phyloP scores from a whole-genome alignment of 2,888 invertebrate species.

The Leucophora obtusa region DNA sequence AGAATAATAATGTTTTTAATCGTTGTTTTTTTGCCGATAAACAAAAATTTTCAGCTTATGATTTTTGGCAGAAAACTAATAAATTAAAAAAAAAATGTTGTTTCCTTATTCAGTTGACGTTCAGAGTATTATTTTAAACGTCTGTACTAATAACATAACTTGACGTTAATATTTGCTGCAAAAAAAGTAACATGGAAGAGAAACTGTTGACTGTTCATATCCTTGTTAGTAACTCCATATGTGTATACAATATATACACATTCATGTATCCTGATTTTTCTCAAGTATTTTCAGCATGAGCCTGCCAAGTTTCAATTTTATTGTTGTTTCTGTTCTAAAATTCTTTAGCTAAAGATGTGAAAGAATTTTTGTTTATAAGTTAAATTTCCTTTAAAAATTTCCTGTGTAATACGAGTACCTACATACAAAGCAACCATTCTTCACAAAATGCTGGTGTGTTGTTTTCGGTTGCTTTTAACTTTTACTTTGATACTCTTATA shows the following conservation, averaged over 20 bases:
- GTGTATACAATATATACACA: neutral
- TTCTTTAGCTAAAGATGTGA: neutral
- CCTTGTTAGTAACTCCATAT: constrained; percentile 14
- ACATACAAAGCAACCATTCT: constrained; percentile 15
- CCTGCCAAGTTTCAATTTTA: constrained; percentile 39
- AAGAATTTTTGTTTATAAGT: constrained; percentile 18
- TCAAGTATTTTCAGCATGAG: neutral
- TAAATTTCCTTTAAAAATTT: constrained; percentile 42
- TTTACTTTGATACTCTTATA: neutral
- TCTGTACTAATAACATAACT: constrained; percentile 1
- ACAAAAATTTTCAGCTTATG: no score
- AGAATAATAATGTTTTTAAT: no score
- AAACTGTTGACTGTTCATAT: constrained; percentile 35
- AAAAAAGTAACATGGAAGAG: constrained; percentile 12
- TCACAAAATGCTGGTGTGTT: neutral
- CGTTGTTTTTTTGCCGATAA: no score
- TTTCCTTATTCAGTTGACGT: neutral
- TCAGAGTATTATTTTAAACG: neutral
- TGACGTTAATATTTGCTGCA: constrained; percentile 21
- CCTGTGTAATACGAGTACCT: constrained; percentile 29
- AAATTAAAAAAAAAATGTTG: no score
- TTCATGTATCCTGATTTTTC: neutral
- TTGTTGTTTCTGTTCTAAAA: neutral
- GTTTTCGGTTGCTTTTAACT: neutral
- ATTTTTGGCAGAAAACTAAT: no score